A percentile compares a stretch with the other conserved stretches of the same genome.
These are phyloP conservation scores for Pao palembangensis DNA, from an alignment of 2,113 vertebrate genomes.

Conservation along the genomic window DNA sequence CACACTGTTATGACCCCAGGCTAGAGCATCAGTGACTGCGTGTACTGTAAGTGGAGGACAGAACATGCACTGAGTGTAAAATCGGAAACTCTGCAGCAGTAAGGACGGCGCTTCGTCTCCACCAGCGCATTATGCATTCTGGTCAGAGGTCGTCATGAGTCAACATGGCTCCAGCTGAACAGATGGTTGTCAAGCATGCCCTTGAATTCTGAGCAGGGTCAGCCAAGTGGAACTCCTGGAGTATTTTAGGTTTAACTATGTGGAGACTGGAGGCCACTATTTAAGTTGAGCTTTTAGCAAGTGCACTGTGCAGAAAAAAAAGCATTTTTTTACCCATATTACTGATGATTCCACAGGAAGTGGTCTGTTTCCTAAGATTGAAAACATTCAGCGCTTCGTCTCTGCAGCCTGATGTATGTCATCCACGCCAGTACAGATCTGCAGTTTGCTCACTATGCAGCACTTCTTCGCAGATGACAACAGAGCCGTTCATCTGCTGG, in stretches of 20 bases:
- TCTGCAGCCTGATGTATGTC: conserved; percentile 34
- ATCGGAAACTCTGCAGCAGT: neutral
- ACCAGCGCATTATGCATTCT: conserved; percentile 36
- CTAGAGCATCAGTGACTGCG: no score
- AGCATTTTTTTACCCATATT: neutral
- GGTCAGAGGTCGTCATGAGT: conserved; percentile 41
- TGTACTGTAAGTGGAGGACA: neutral
- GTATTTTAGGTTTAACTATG: conserved; percentile 27
- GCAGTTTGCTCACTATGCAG: conserved; percentile 27
- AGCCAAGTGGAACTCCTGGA: conserved; percentile 36
- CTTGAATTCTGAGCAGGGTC: conserved; percentile 55
- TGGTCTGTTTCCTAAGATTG: conserved; percentile 23
- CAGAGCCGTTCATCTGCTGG: conserved; percentile 36
- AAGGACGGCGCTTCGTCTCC: neutral
- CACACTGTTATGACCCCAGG: no score
- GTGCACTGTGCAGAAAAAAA: neutral
- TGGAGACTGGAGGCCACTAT: conserved; percentile 11
- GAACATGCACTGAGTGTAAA: neutral
- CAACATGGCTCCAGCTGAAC: conserved; percentile 40
- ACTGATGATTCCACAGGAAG: conserved; percentile 1
- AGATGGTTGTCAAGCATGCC: conserved; percentile 62
- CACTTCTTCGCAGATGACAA: conserved; percentile 45
- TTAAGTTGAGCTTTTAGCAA: neutral
- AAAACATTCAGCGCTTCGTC: conserved; percentile 31
- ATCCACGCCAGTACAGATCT: conserved; percentile 42